A percentile compares a stretch with the other conserved stretches of the same genome.
Evolutionary conservation across 2,113 vertebrate species (phyloP).

Genomic region (Micromys minutus): DNA sequence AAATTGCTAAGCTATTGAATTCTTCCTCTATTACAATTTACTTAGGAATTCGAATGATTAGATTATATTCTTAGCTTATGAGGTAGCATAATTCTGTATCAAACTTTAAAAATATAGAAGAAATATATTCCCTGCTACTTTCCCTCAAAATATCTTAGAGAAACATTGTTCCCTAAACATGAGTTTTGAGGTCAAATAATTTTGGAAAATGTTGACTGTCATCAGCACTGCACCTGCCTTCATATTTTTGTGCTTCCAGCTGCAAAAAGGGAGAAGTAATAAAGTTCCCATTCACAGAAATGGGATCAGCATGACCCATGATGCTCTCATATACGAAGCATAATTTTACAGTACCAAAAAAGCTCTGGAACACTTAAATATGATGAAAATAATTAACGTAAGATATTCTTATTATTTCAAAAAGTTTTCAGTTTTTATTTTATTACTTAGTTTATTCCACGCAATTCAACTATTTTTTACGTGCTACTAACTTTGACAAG

Average conservation of each 20-base stretch:
- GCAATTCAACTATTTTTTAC: background rate
- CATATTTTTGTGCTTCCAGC: background rate
- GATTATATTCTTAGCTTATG: background rate
- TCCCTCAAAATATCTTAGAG: background rate
- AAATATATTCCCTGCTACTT: background rate
- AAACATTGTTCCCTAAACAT: background rate
- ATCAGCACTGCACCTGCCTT: background rate
- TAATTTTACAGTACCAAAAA: background rate
- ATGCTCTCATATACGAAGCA: background rate
- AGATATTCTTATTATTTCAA: background rate
- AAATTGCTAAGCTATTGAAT: background rate
- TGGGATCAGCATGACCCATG: background rate
- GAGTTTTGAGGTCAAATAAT: slow-evolving; percentile 22
- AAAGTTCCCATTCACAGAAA: background rate
- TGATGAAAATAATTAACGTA: background rate
- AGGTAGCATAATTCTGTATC: background rate
- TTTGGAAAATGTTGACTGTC: slow-evolving; percentile 37
- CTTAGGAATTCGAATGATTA: background rate
- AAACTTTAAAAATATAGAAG: background rate
- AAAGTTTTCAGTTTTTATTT: background rate
- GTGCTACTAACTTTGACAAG: background rate
- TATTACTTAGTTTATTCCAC: background rate
- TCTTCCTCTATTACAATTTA: background rate
- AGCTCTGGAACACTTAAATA: background rate
- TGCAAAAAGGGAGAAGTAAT: background rate